Conservation (phyloP, 1,140 invertebrate genomes). For the Sitodiplosis mosellana region DNA sequence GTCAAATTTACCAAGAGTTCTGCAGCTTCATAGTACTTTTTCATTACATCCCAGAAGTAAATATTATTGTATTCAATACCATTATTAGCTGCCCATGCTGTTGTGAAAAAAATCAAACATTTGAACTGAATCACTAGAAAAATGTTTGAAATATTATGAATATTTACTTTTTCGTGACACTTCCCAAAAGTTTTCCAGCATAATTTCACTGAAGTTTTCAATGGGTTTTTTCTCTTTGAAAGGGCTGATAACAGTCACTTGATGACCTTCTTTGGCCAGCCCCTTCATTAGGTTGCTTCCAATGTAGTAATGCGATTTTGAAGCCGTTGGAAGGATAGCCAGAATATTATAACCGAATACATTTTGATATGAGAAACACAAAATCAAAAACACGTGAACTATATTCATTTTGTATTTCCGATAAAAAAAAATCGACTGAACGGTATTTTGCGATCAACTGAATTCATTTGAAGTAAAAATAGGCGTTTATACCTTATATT, state of each 20-base stretch:
- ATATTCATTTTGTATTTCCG: no score
- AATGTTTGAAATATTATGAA: neutral
- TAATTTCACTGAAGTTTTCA: slow-evolving; percentile 17
- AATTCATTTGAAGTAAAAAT: no score
- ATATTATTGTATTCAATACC: neutral
- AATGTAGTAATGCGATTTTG: slow-evolving; percentile 42
- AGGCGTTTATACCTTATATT: no score
- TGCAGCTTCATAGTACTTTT: neutral
- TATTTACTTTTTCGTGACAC: neutral
- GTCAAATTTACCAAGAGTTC: neutral
- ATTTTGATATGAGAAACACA: no score
- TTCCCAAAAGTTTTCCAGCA: neutral
- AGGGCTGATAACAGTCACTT: slow-evolving; percentile 27
- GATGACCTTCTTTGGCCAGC: slow-evolving; percentile 25
- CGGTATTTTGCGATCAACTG: no score
- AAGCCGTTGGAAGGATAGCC: slow-evolving; percentile 34
- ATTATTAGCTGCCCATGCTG: no score
- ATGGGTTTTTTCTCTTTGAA: slow-evolving; percentile 18
- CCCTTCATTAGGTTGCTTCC: slow-evolving; percentile 28
- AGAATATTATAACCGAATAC: slow-evolving; percentile 27
- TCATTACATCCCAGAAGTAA: neutral
- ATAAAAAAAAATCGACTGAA: no score
- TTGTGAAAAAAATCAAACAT: no score
- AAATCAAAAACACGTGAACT: no score
- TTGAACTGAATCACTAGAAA: no score